phyloP scores from a whole-genome alignment of 2,888 invertebrate species.

The Sinopyrophorus schimmeli region DNA sequence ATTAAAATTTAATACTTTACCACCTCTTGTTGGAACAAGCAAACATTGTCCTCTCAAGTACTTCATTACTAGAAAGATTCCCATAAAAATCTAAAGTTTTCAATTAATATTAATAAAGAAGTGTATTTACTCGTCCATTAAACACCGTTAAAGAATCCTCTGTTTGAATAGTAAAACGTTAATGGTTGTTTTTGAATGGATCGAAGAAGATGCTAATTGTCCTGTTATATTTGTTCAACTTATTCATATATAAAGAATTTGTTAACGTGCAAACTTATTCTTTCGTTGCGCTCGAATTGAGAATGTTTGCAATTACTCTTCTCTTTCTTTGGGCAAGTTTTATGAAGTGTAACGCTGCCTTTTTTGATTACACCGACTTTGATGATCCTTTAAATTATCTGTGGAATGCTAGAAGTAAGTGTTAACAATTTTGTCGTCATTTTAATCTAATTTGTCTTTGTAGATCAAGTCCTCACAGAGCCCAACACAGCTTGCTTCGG shows the following conservation, averaged over 20 bases:
- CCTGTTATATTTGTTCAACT: conserved; percentile 18
- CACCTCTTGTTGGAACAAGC: conserved; percentile 19
- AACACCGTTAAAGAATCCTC: conserved; percentile 17
- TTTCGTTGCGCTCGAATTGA: not conserved
- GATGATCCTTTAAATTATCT: conserved; percentile 27
- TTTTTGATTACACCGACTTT: conserved; percentile 32
- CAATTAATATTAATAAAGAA: conserved; percentile 16
- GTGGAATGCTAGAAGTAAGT: conserved; percentile 24
- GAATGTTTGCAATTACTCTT: not conserved
- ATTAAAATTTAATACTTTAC: conserved; percentile 24
- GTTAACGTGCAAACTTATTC: not conserved
- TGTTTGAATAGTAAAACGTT: not conserved
- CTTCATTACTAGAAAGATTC: conserved; percentile 10
- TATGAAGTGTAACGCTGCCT: not conserved
- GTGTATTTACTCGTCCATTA: conserved; percentile 19
- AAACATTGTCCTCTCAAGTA: conserved; percentile 20
- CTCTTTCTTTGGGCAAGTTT: not conserved
- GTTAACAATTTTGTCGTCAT: not conserved
- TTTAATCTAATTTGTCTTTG: conserved; percentile 37
- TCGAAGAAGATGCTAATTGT: not conserved
- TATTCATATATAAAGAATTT: conserved; percentile 20
- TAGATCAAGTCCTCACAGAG: conserved; percentile 55
- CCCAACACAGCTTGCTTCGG: conserved; percentile 52
- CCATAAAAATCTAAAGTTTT: conserved; percentile 10
- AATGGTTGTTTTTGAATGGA: no score